Percentiles rank a stretch among this genome's conserved stretches.
These are phyloP conservation scores for Cercopithecus mona DNA, from an alignment of 2,113 vertebrate genomes.

Conservation along the genomic window DNA sequence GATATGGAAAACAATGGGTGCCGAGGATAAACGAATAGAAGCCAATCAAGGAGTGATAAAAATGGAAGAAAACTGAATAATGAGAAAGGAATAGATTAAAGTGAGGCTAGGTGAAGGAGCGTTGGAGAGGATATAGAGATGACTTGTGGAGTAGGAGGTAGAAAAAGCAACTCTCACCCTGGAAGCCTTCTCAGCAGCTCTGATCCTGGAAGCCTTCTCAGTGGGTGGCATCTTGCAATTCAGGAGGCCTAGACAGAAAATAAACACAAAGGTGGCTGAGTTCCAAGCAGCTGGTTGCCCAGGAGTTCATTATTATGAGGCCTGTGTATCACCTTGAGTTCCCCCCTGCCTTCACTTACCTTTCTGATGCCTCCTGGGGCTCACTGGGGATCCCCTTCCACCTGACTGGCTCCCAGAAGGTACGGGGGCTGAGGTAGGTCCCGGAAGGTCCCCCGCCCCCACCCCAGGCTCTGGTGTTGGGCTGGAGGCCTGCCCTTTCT, in stretches of 20 bases:
- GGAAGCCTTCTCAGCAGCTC: slow-evolving; percentile 12
- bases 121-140: background rate
- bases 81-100: background rate
- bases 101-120: background rate
- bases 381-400: background rate
- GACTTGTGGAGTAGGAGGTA: background rate
- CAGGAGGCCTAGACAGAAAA: slow-evolving; percentile 44
- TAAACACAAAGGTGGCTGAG: slow-evolving; percentile 6
- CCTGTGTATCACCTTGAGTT: background rate
- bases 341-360: slow-evolving; percentile 42
- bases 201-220: slow-evolving; percentile 48
- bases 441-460: background rate
- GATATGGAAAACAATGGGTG: background rate
- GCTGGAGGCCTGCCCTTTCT: background rate
- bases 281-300: background rate
- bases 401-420: slow-evolving; percentile 36
- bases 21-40: background rate
- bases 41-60: background rate
- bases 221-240: background rate
- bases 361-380: slow-evolving; percentile 38
- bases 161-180: slow-evolving; percentile 55
- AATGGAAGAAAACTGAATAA: background rate
- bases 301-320: background rate
- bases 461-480: background rate
- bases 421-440: background rate